Evolutionary conservation across 2,797 vertebrate genomes (phyloP).

Genomic region (Masticophis lateralis): DNA sequence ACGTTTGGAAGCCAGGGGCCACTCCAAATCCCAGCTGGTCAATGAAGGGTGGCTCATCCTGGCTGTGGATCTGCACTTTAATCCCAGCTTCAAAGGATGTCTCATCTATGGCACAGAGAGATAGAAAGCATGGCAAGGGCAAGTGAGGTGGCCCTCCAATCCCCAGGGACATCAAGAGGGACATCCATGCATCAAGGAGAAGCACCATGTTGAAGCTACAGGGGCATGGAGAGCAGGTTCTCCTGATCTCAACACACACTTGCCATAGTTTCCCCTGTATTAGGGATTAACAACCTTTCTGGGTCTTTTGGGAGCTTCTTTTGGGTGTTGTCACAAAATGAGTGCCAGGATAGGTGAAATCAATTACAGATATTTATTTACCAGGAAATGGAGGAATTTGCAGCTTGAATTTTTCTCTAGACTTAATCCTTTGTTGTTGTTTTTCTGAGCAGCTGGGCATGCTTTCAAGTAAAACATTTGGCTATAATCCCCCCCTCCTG

Average conservation of each 20-base stretch:
- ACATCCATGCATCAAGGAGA: not conserved
- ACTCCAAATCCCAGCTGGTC: slow-evolving; percentile 98
- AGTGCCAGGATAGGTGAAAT: not conserved
- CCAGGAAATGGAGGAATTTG: not conserved
- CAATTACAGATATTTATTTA: not conserved
- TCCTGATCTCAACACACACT: not conserved
- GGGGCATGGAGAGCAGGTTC: not conserved
- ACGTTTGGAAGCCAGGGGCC: slow-evolving; percentile 97
- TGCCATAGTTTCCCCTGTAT: not conserved
- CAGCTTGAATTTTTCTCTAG: not conserved
- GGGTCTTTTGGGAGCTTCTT: not conserved
- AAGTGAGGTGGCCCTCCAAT: not conserved
- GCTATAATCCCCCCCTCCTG: not conserved
- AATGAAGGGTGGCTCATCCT: slow-evolving; percentile 95
- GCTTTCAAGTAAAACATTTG: not conserved
- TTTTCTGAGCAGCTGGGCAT: not conserved
- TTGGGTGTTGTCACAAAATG: not conserved
- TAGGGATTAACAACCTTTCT: not conserved
- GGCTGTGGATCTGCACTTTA: slow-evolving; percentile 98
- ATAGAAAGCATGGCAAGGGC: not conserved
- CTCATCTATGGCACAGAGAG: slow-evolving; percentile 80
- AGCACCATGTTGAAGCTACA: too few relatives aligned
- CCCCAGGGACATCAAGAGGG: not conserved
- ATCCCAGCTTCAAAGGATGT: slow-evolving; percentile 97
- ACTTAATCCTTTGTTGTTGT: not conserved